These are phyloP conservation scores for Daphoenositta chrysoptera DNA, from an alignment of 2,113 vertebrate species.

Conservation along the genomic window DNA sequence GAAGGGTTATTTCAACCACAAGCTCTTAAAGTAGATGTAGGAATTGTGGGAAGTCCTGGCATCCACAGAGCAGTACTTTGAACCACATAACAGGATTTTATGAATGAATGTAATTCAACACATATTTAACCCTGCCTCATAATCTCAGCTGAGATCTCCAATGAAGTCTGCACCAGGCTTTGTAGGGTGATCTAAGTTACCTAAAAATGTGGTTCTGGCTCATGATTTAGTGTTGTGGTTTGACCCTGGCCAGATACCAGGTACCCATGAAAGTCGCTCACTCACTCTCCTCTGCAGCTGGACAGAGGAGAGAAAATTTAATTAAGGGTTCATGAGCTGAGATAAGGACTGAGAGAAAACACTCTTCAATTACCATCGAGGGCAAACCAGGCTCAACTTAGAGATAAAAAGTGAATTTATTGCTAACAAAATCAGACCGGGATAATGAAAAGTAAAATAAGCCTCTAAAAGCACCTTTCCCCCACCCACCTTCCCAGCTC, in stretches of 20 bases:
- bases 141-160: constrained; percentile 7
- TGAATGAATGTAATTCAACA: background rate
- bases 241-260: background rate
- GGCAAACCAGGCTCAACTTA: background rate
- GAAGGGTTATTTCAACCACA: background rate
- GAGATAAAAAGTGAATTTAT: background rate
- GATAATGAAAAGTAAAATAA: background rate
- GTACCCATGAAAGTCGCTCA: rapidly evolving
- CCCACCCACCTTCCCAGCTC: background rate
- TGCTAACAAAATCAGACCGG: background rate
- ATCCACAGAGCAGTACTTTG: background rate
- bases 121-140: background rate
- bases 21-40: background rate
- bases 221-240: background rate
- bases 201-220: background rate
- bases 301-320: background rate
- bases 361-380: rapidly evolving
- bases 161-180: background rate
- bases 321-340: background rate
- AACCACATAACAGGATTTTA: background rate
- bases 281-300: background rate
- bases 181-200: background rate
- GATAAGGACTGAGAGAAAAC: background rate
- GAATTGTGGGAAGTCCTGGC: background rate
- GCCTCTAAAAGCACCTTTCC: background rate